Evolutionary conservation across 37 sponge, comb jelly and placozoan species (phyloP).

Genomic region (Amphimedon queenslandica): DNA sequence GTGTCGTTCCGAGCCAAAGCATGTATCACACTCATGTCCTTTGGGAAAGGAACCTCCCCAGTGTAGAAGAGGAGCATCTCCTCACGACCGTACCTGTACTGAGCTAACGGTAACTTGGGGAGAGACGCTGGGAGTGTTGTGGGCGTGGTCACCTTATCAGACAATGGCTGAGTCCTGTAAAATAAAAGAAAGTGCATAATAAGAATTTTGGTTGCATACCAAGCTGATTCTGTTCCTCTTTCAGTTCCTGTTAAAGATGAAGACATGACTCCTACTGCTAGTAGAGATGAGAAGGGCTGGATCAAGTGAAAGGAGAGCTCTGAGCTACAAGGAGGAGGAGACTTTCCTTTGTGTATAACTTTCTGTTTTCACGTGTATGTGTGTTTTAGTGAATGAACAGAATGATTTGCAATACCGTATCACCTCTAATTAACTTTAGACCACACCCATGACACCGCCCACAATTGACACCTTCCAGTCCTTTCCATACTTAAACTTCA

Average conservation of each 20-base stretch:
- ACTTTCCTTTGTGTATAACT: no score
- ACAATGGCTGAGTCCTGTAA: not conserved
- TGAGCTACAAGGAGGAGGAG: no score
- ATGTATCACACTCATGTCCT: constrained; percentile 11
- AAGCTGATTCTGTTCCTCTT: not conserved
- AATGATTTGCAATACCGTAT: no score
- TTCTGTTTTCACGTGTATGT: no score
- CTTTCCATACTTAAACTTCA: constrained; percentile 46
- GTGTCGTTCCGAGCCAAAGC: constrained; percentile 14
- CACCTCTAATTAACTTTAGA: not conserved
- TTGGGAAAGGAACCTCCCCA: constrained; percentile 15
- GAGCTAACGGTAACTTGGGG: constrained; percentile 49
- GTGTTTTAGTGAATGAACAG: no score
- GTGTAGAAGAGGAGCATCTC: constrained; percentile 62
- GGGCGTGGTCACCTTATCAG: constrained; percentile 9
- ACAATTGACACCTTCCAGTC: not conserved
- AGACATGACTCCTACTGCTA: constrained; percentile 2
- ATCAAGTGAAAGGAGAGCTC: no score
- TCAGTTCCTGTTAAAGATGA: no score
- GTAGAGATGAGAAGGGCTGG: no score
- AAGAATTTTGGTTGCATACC: not conserved
- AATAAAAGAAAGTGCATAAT: no score
- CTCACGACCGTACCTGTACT: constrained; percentile 73
- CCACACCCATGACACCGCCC: not conserved
- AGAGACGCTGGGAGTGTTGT: constrained; percentile 1